These are phyloP conservation scores for Phasianus colchicus DNA, from an alignment of 2,113 vertebrate species.

Conservation along the genomic window DNA sequence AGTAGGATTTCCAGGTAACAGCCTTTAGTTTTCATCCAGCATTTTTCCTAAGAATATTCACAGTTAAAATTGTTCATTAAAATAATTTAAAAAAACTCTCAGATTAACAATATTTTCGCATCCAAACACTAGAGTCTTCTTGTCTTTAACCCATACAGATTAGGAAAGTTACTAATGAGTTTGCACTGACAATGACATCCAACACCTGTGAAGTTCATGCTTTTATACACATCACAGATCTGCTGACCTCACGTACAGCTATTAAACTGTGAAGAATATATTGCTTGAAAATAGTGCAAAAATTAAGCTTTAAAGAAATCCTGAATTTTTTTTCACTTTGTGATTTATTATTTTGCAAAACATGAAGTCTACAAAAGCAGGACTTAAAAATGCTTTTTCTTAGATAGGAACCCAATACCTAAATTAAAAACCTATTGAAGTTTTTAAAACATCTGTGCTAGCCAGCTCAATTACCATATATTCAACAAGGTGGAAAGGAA, in stretches of 20 bases:
- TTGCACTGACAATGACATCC: background rate
- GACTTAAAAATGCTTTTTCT: background rate
- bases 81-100: background rate
- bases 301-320: background rate
- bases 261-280: background rate
- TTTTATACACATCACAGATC: background rate
- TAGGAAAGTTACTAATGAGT: background rate
- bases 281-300: background rate
- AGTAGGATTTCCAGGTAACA: background rate
- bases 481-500: background rate
- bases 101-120: background rate
- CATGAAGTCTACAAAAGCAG: background rate
- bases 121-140: background rate
- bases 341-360: background rate
- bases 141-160: background rate
- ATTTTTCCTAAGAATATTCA: background rate
- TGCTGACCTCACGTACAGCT: background rate
- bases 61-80: background rate
- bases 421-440: background rate
- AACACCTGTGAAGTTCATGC: background rate
- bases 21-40: background rate
- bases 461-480: background rate
- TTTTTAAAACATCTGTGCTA: background rate
- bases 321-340: background rate
- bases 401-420: background rate